Conservation (phyloP, 2,888 invertebrate species). For the Diaprepes abbreviatus region DNA sequence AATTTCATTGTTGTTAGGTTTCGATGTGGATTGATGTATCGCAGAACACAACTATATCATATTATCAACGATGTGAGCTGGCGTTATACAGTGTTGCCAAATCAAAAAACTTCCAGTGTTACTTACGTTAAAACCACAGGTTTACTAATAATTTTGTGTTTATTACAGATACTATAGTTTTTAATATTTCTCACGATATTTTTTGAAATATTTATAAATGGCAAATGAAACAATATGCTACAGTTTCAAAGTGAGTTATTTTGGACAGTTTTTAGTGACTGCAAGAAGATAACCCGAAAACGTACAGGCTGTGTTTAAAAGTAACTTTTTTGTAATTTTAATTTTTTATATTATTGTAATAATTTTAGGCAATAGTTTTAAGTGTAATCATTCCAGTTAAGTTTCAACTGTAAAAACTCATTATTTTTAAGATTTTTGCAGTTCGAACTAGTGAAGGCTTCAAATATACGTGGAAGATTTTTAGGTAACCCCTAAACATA, state of each 20-base stretch:
- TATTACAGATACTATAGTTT: conserved; percentile 37
- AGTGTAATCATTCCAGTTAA: conserved; percentile 59
- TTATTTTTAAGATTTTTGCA: conserved; percentile 27
- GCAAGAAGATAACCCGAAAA: conserved; percentile 47
- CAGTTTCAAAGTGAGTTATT: conserved; percentile 43
- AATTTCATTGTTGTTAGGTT: too few species aligned
- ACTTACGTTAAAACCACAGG: too few species aligned
- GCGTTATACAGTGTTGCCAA: too few species aligned
- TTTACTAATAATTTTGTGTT: conserved; percentile 37
- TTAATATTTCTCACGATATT: conserved; percentile 42
- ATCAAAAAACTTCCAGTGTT: too few species aligned
- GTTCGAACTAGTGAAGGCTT: conserved; percentile 27
- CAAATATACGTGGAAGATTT: conserved; percentile 1
- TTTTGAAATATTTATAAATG: conserved; percentile 48
- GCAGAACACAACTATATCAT: too few species aligned
- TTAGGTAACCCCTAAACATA: neutral
- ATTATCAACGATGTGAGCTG: too few species aligned
- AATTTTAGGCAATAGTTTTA: conserved; percentile 44
- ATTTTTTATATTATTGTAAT: conserved; percentile 42
- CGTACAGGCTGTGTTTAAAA: conserved; percentile 62
- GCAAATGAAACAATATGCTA: conserved; percentile 32
- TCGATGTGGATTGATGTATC: too few species aligned
- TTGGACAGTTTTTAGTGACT: conserved; percentile 46
- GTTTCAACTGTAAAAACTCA: conserved; percentile 55
- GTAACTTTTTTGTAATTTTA: conserved; percentile 48